Conservation (phyloP, 2,888 invertebrate species). For the Dromius quadrimaculatus region DNA sequence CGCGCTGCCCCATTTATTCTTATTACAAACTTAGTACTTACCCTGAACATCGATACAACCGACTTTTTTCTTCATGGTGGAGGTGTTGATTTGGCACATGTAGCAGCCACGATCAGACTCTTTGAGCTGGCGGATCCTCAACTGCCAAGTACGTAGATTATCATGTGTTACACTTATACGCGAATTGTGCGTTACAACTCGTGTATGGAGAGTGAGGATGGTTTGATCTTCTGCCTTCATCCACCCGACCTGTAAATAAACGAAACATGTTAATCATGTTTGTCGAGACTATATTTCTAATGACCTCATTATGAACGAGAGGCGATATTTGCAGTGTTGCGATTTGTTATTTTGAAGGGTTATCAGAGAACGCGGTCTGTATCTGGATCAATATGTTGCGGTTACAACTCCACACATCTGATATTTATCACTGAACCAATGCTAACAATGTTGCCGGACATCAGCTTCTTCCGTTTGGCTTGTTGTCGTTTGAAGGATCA, state of each 20-base stretch:
- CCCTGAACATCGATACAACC: conserved; percentile 84
- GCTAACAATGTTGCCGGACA: neutral
- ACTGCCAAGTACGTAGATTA: conserved; percentile 78
- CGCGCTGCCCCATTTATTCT: too few species aligned
- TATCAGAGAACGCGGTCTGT: too few species aligned
- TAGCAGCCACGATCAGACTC: conserved; percentile 83
- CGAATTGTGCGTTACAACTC: conserved; percentile 81
- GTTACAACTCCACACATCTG: conserved; percentile 42
- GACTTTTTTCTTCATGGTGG: conserved; percentile 81
- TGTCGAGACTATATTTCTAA: too few species aligned
- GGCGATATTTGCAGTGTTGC: too few species aligned
- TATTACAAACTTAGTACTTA: too few species aligned
- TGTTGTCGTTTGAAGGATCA: conserved; percentile 13
- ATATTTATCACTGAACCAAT: conserved; percentile 43
- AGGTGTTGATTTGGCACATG: conserved; percentile 86
- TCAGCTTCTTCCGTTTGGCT: conserved; percentile 8
- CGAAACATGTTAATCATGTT: too few species aligned
- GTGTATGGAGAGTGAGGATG: conserved; percentile 78
- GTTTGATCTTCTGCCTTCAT: conserved; percentile 82
- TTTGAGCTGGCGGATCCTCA: conserved; percentile 78
- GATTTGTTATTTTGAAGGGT: too few species aligned
- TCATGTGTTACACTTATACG: conserved; percentile 79
- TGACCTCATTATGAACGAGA: too few species aligned
- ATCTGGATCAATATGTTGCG: conserved; percentile 45
- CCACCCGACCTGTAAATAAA: conserved; percentile 76